Conservation (phyloP, 2,797 vertebrate genomes). For the Sorex maritimensis region DNA sequence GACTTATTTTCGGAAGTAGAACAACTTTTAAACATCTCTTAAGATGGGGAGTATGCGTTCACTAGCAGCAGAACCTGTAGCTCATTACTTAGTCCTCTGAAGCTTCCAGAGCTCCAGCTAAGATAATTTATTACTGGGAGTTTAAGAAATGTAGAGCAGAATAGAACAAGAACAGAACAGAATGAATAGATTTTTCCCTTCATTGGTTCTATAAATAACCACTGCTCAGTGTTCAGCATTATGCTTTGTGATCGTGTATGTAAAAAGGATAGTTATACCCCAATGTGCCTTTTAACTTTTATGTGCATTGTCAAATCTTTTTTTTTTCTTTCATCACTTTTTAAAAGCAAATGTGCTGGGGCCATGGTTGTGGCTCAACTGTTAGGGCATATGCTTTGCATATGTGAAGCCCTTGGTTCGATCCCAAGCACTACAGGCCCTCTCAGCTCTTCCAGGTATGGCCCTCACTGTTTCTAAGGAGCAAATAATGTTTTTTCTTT, state of each 20-base stretch:
- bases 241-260: conserved; percentile 53
- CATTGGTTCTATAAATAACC: background rate
- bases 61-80: conserved; percentile 73
- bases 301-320: conserved; percentile 21
- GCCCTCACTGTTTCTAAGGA: background rate
- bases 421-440: background rate
- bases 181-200: conserved; percentile 39
- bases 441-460: background rate
- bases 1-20: conserved; percentile 74
- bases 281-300: conserved; percentile 31
- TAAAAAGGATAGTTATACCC: conserved; percentile 43
- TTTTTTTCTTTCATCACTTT: conserved; percentile 63
- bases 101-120: conserved; percentile 68
- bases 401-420: background rate
- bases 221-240: background rate
- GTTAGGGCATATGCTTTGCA: background rate
- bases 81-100: conserved; percentile 82
- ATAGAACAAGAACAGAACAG: conserved; percentile 66
- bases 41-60: conserved; percentile 71
- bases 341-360: background rate
- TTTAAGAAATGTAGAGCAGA: conserved; percentile 57
- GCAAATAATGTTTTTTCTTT: conserved; percentile 6
- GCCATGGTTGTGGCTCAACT: too few relatives aligned
- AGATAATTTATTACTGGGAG: conserved; percentile 68
- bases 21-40: conserved; percentile 83